Conservation (phyloP, 2,113 vertebrate species). For the Phylloscopus trochilus region DNA sequence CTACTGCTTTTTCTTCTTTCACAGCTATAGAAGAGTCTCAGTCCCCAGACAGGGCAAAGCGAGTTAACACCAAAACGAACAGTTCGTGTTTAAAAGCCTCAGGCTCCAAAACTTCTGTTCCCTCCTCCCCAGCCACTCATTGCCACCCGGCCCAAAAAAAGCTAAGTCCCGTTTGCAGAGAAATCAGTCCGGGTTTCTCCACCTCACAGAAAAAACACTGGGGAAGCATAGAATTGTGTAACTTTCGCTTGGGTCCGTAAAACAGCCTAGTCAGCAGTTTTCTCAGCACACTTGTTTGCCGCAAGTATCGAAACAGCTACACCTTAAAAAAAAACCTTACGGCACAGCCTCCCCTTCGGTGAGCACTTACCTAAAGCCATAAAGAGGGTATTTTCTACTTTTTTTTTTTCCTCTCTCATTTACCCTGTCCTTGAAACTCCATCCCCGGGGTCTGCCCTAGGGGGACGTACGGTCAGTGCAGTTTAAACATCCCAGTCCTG, state of each 20-base stretch:
- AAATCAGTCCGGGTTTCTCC: neutral
- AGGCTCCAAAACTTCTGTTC: neutral
- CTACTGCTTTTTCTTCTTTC: neutral
- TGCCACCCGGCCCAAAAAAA: neutral
- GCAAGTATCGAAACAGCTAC: neutral
- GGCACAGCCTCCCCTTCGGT: neutral
- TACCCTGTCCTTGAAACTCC: neutral
- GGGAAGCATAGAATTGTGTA: neutral
- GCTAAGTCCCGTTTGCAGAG: neutral
- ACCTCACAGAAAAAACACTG: neutral
- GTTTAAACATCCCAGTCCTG: neutral
- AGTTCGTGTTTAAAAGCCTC: neutral
- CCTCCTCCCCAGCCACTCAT: neutral
- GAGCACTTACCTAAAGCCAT: neutral
- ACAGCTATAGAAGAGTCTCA: neutral
- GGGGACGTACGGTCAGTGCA: accelerated
- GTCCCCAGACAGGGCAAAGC: neutral
- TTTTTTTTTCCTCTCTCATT: neutral
- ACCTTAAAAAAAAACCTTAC: neutral
- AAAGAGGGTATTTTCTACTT: neutral
- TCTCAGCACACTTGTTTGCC: neutral
- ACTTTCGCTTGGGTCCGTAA: neutral
- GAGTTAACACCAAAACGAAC: neutral
- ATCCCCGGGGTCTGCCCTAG: neutral
- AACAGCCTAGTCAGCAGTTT: neutral